These are phyloP conservation scores for Chymomyza costata DNA, from an alignment of 1,140 invertebrate species.

Conservation along the genomic window DNA sequence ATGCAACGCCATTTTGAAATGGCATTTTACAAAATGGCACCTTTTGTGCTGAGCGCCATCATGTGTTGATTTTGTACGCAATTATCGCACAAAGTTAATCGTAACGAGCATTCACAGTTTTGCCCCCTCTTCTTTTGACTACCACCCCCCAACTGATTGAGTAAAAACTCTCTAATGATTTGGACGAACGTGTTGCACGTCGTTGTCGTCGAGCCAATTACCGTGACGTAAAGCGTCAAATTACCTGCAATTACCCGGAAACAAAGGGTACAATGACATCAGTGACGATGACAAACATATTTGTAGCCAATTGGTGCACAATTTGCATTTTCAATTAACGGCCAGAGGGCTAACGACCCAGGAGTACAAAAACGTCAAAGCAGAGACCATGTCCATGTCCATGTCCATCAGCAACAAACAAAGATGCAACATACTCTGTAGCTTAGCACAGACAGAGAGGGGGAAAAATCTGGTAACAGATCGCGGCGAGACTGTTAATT, in stretches of 20 bases:
- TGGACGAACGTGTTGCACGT: constrained; percentile 11
- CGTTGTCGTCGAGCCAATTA: constrained; percentile 16
- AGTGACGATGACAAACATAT: constrained; percentile 7
- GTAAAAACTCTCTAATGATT: constrained; percentile 44
- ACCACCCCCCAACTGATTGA: constrained; percentile 38
- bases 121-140: too few species aligned
- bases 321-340: constrained; percentile 71
- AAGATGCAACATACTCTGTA: constrained; percentile 14
- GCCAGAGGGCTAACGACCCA: constrained; percentile 4
- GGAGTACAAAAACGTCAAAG: constrained; percentile 21
- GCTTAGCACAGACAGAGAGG: too few species aligned
- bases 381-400: neutral
- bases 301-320: constrained; percentile 35
- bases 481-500: constrained; percentile 56
- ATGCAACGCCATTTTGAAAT: constrained; percentile 36
- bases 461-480: too few species aligned
- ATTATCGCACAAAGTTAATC: too few species aligned
- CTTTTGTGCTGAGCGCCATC: too few species aligned
- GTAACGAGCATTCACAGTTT: too few species aligned
- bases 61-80: too few species aligned
- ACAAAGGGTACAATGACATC: too few species aligned
- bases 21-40: too few species aligned
- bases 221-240: constrained; percentile 21
- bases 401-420: neutral
- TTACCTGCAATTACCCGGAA: constrained; percentile 27